Conservation (phyloP, 2,888 invertebrate genomes). For the Leptopilina drosophilae region DNA sequence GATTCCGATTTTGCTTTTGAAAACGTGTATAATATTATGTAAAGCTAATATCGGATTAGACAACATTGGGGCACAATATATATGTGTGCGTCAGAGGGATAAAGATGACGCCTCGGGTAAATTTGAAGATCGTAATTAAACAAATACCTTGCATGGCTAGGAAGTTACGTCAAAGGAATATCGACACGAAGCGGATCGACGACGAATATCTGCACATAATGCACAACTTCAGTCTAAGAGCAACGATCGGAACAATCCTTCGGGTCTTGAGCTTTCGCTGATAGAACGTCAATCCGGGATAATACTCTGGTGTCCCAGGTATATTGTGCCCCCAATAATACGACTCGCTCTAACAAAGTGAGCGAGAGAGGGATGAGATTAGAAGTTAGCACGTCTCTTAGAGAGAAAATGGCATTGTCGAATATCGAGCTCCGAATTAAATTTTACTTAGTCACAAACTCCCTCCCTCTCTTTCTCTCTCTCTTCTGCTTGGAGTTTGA, state of each 20-base stretch:
- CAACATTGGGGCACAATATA: not conserved
- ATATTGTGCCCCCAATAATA: constrained; percentile 24
- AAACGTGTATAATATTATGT: too few species aligned
- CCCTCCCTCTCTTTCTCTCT: too few species aligned
- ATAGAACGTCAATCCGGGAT: constrained; percentile 34
- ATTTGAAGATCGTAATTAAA: not conserved
- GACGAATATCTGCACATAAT: constrained; percentile 16
- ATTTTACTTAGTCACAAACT: constrained; percentile 7
- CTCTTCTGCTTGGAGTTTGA: not conserved
- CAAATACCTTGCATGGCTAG: not conserved
- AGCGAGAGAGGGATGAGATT: constrained; percentile 10
- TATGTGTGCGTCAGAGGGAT: not conserved
- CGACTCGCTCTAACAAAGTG: constrained; percentile 31
- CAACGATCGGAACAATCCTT: constrained; percentile 19
- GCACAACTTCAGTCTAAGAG: constrained; percentile 6
- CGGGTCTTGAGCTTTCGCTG: constrained; percentile 26
- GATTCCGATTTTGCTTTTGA: too few species aligned
- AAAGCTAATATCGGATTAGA: too few species aligned
- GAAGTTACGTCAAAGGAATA: constrained; percentile 25
- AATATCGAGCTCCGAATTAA: constrained; percentile 23
- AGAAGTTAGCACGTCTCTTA: constrained; percentile 36
- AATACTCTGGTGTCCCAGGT: constrained; percentile 10
- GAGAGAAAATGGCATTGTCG: constrained; percentile 21
- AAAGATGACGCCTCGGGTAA: constrained; percentile 3
- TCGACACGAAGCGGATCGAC: not conserved